Evolutionary conservation across 2,888 invertebrate species (phyloP).

Genomic region (Carpatolechia fugitivella): DNA sequence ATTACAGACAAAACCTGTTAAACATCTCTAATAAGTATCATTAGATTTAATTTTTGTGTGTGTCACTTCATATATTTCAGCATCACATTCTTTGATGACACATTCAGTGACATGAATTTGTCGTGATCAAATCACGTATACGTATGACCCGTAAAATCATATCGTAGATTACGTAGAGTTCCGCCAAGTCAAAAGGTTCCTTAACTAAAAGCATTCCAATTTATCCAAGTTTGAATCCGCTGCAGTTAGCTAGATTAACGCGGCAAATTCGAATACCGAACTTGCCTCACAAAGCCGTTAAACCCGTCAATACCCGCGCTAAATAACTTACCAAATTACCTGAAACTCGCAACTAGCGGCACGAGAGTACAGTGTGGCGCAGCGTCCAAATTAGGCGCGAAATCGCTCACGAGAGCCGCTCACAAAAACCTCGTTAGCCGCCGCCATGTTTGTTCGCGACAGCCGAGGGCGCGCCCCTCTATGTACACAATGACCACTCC

Average conservation of each 20-base stretch:
- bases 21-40: too few relatives aligned
- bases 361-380: neutral
- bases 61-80: too few relatives aligned
- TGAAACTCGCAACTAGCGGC: conserved; percentile 21
- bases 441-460: conserved; percentile 77
- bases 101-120: too few relatives aligned
- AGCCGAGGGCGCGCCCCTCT: conserved; percentile 73
- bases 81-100: too few relatives aligned
- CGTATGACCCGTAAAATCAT: too few relatives aligned
- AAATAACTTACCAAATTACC: conserved; percentile 31
- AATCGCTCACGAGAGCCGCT: conserved; percentile 69
- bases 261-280: neutral
- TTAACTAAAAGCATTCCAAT: too few relatives aligned
- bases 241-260: neutral
- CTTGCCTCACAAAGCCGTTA: neutral
- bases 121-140: too few relatives aligned
- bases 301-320: neutral
- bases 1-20: too few relatives aligned
- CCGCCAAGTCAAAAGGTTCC: too few relatives aligned
- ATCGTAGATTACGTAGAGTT: too few relatives aligned
- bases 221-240: neutral
- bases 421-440: conserved; percentile 75
- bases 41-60: too few relatives aligned
- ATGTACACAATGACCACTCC: conserved; percentile 66
- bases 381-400: conserved; percentile 74